These are phyloP conservation scores for Athalia rosae DNA, from an alignment of 2,888 invertebrate species.

Conservation along the genomic window DNA sequence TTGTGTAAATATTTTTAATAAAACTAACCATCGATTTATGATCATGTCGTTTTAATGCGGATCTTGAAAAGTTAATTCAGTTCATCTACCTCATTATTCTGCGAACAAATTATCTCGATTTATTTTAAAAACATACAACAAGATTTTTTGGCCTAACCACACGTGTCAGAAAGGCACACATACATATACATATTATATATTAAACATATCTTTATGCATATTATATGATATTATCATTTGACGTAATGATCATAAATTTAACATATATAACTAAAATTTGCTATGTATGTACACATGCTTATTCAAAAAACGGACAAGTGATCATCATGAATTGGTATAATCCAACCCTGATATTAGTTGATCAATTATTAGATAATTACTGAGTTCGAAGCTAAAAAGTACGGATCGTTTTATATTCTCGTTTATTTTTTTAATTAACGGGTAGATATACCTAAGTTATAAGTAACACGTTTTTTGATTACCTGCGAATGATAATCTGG, in stretches of 20 bases:
- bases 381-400: too few species aligned
- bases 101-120: conserved; percentile 53
- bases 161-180: conserved; percentile 72
- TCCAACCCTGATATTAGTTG: too few species aligned
- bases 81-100: conserved; percentile 2
- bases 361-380: too few species aligned
- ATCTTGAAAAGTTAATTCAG: not conserved
- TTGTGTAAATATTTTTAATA: not conserved
- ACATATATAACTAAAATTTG: too few species aligned
- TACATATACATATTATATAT: conserved; percentile 26
- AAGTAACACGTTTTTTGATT: not conserved
- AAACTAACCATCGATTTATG: not conserved
- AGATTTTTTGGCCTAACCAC: conserved; percentile 66
- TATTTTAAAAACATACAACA: conserved; percentile 72
- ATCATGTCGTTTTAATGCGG: not conserved
- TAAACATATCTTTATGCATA: conserved; percentile 14
- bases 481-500: conserved; percentile 6
- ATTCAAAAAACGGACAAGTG: not conserved
- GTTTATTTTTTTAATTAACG: too few species aligned
- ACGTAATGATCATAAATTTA: not conserved
- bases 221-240: conserved; percentile 31
- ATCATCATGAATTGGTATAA: not conserved
- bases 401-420: too few species aligned
- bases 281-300: not conserved
- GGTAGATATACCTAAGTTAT: not conserved